A percentile compares a stretch with the other conserved stretches of the same genome.
These are phyloP conservation scores for Apis florea DNA, from an alignment of 1,140 invertebrate species.

Conservation along the genomic window DNA sequence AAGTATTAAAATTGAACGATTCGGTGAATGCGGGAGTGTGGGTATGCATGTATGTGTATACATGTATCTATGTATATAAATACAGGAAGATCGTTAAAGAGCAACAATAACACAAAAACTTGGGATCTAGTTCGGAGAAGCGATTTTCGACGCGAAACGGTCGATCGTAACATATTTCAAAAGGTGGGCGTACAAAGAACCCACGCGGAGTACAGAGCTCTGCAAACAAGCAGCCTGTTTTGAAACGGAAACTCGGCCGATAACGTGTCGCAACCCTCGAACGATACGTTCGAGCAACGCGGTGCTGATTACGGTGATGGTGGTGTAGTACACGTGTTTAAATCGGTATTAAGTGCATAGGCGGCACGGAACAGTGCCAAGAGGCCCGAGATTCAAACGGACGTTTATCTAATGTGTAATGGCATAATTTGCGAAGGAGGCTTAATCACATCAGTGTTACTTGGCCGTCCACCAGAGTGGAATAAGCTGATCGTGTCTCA, in stretches of 20 bases:
- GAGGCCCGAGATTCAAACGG: constrained; percentile 69
- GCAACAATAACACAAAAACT: constrained; percentile 5
- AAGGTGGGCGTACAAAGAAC: background rate
- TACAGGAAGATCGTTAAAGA: background rate
- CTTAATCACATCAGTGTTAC: constrained; percentile 79
- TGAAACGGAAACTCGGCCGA: background rate
- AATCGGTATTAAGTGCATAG: constrained; percentile 63
- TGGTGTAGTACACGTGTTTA: constrained; percentile 44
- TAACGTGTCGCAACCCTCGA: constrained; percentile 19
- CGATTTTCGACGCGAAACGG: background rate
- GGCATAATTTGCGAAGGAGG: constrained; percentile 74
- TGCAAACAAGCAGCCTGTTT: constrained; percentile 21
- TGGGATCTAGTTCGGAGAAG: background rate
- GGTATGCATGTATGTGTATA: too few species aligned
- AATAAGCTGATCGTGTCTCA: constrained; percentile 79
- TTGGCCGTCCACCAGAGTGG: constrained; percentile 74
- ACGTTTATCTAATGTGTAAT: constrained; percentile 73
- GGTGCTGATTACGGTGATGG: too few species aligned
- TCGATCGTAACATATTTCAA: constrained; percentile 8
- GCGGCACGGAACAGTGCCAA: constrained; percentile 64
- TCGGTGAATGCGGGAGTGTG: too few species aligned
- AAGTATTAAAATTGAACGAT: too few species aligned
- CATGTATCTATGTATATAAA: too few species aligned
- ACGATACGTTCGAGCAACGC: background rate
- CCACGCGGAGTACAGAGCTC: background rate